Conservation (phyloP, 1,140 invertebrate genomes). For the Parapsyche elsis region DNA sequence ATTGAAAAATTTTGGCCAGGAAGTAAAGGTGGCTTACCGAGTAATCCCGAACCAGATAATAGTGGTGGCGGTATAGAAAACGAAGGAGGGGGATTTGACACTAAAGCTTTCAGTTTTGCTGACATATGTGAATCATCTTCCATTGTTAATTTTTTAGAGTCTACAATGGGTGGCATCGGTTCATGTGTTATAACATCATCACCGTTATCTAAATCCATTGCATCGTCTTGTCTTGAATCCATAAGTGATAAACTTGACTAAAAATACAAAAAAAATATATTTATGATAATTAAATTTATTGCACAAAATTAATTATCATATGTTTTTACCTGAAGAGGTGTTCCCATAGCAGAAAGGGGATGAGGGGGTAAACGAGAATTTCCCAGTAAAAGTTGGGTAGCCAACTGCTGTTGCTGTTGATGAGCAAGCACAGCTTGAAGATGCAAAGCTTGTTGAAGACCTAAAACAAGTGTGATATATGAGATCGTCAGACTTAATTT, state of each 20-base stretch:
- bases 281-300: neutral
- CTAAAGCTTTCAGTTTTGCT: constrained; percentile 61
- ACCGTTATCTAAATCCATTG: constrained; percentile 63
- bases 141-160: constrained; percentile 53
- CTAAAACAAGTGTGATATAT: neutral
- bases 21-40: constrained; percentile 34
- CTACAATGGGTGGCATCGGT: neutral
- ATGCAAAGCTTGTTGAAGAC: constrained; percentile 48
- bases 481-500: neutral
- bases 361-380: constrained; percentile 60
- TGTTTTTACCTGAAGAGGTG: constrained; percentile 32
- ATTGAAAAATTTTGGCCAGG: constrained; percentile 56
- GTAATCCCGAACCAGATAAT: neutral
- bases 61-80: constrained; percentile 60
- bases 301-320: neutral
- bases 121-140: constrained; percentile 58
- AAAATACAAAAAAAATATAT: constrained; percentile 41
- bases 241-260: constrained; percentile 43
- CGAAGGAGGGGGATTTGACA: constrained; percentile 64
- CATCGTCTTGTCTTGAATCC: constrained; percentile 59
- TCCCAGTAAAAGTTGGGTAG: constrained; percentile 58
- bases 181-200: constrained; percentile 56
- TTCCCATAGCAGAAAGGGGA: constrained; percentile 54
- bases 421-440: constrained; percentile 56
- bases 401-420: constrained; percentile 56